These are phyloP conservation scores for Heliocidaris erythrogramma DNA, from an alignment of 35 echinoderm and acorn worm genomes.

Conservation along the genomic window DNA sequence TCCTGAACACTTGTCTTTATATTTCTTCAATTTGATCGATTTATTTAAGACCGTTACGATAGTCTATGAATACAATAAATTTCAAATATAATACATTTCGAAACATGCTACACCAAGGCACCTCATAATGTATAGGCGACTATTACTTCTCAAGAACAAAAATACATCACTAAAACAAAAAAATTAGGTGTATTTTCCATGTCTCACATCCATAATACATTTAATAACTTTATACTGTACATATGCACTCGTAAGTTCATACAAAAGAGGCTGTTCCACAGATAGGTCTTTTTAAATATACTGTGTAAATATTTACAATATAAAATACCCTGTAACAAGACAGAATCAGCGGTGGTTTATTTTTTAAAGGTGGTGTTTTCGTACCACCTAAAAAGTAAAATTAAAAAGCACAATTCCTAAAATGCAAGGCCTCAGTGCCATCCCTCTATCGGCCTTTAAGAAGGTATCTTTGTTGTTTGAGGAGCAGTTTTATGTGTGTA, in stretches of 20 bases:
- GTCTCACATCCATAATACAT: background rate
- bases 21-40: background rate
- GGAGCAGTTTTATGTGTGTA: background rate
- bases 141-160: background rate
- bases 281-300: constrained; percentile 51
- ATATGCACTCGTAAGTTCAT: constrained; percentile 25
- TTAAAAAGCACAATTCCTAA: background rate
- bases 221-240: constrained; percentile 31
- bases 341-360: constrained; percentile 22
- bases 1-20: background rate
- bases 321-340: constrained; percentile 45
- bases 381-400: background rate
- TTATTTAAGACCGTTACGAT: constrained; percentile 18
- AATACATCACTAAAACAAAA: background rate
- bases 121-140: background rate
- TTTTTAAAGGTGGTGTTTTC: background rate
- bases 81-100: constrained; percentile 13
- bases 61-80: constrained; percentile 19
- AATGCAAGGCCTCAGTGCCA: background rate
- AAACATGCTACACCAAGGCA: background rate
- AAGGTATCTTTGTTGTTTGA: background rate
- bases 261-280: constrained; percentile 37
- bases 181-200: background rate
- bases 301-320: constrained; percentile 38
- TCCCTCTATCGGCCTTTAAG: background rate